Evolutionary conservation across 2,113 vertebrate genomes (phyloP).

Genomic region (Redunca redunca): DNA sequence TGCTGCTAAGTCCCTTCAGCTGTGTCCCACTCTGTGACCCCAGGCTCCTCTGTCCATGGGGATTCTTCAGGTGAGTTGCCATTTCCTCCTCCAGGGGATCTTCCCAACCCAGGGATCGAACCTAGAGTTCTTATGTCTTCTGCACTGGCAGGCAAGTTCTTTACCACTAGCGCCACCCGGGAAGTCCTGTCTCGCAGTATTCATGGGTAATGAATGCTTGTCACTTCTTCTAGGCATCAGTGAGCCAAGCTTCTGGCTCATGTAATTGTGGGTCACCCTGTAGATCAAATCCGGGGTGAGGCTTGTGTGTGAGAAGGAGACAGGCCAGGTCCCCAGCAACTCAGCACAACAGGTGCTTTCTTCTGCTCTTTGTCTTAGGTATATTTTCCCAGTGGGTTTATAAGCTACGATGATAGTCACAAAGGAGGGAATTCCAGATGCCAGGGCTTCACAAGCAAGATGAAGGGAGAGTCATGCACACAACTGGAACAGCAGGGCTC

Average conservation of each 20-base stretch:
- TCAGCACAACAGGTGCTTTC: accelerated
- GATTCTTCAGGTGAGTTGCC: background rate
- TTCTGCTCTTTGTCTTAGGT: accelerated
- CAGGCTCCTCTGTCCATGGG: background rate
- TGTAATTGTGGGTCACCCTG: accelerated
- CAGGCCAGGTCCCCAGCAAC: background rate
- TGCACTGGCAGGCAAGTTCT: background rate
- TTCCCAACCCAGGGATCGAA: background rate
- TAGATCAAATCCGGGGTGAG: accelerated
- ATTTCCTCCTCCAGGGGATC: background rate
- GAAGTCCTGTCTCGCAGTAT: background rate
- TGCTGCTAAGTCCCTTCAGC: background rate
- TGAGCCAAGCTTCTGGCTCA: accelerated
- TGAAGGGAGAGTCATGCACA: accelerated
- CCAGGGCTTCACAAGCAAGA: background rate
- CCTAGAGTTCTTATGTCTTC: background rate
- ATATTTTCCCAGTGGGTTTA: background rate
- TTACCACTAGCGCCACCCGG: background rate
- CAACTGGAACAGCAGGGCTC: accelerated
- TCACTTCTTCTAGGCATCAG: accelerated
- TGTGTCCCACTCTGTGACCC: background rate
- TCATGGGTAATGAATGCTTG: accelerated
- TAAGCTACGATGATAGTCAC: background rate
- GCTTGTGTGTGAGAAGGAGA: background rate
- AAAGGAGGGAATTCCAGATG: accelerated